These are phyloP conservation scores for Pseudocheirus occidentalis DNA, from an alignment of 2,797 vertebrate genomes.

Conservation along the genomic window DNA sequence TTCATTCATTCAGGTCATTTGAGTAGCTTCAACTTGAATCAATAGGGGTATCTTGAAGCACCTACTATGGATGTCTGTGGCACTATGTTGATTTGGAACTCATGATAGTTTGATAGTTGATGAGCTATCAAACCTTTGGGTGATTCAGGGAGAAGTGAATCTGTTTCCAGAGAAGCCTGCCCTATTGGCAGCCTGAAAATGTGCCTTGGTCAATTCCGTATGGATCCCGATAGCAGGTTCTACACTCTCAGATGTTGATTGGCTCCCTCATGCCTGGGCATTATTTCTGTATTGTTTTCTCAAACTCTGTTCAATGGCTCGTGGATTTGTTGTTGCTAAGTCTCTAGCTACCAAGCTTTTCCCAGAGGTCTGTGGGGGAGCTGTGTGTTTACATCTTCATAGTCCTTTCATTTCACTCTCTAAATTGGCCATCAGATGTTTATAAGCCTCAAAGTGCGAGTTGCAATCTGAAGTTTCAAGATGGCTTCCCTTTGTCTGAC, in stretches of 20 bases:
- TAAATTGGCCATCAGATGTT: background rate
- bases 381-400: conserved; percentile 8
- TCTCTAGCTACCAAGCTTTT: conserved; percentile 14
- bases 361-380: conserved; percentile 5
- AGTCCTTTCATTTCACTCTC: background rate
- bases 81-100: background rate
- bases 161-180: background rate
- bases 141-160: background rate
- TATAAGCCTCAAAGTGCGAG: background rate
- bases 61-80: background rate
- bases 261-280: background rate
- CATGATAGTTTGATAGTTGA: background rate
- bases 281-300: conserved; percentile 42
- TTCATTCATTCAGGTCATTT: background rate
- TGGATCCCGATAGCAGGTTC: background rate
- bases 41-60: background rate
- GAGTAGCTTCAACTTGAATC: background rate
- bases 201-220: background rate
- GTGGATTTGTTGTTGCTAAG: background rate
- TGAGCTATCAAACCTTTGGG: background rate
- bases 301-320: conserved; percentile 4
- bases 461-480: conserved; percentile 43
- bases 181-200: background rate
- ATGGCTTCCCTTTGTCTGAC: conserved; percentile 16
- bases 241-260: background rate